A percentile compares a stretch with the other conserved stretches of the same genome.
These are phyloP conservation scores for Rallus limicola DNA, from an alignment of 2,113 vertebrate genomes.

Conservation along the genomic window DNA sequence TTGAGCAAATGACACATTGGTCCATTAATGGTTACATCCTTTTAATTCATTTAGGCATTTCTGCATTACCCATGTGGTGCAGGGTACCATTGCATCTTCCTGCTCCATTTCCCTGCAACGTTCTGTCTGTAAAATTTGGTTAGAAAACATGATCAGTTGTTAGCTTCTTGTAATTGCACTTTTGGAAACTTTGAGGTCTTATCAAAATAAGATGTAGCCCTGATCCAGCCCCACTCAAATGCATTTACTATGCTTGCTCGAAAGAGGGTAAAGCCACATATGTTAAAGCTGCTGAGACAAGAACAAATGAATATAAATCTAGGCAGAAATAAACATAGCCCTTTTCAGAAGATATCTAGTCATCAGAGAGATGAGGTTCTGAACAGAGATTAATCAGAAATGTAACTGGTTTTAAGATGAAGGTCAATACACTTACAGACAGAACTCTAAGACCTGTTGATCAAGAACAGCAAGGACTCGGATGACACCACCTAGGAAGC, in stretches of 20 bases:
- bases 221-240: background rate
- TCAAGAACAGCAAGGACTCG: background rate
- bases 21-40: background rate
- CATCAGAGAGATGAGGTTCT: background rate
- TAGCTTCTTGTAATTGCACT: background rate
- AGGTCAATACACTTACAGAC: background rate
- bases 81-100: background rate
- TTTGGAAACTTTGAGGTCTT: background rate
- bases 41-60: background rate
- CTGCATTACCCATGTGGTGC: background rate
- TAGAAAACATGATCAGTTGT: background rate
- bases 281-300: background rate
- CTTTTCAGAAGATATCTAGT: background rate
- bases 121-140: background rate
- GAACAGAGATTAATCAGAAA: background rate
- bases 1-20: background rate
- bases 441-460: background rate
- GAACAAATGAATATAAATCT: background rate
- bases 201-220: background rate
- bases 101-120: background rate
- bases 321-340: background rate
- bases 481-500: background rate
- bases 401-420: background rate
- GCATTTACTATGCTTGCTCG: background rate
- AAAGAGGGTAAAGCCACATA: background rate